Percentiles rank a stretch among this genome's conserved stretches.
These are phyloP conservation scores for Amphimedon queenslandica DNA, from an alignment of 37 sponge, comb jelly and placozoan species.

Conservation along the genomic window DNA sequence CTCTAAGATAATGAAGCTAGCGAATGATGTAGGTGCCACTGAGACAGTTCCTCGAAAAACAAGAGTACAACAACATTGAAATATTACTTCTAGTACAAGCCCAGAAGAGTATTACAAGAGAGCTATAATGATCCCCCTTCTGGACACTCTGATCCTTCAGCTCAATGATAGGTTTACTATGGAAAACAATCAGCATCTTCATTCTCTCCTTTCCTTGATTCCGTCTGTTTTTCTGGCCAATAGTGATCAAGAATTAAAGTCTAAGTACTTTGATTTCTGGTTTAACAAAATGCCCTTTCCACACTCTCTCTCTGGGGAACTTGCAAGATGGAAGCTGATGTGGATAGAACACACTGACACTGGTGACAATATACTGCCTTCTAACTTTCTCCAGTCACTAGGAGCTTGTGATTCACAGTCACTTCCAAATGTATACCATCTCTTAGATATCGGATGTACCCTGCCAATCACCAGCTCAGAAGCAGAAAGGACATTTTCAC, in stretches of 20 bases:
- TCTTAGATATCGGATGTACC: too few relatives aligned
- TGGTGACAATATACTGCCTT: too few relatives aligned
- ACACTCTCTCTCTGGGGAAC: too few relatives aligned
- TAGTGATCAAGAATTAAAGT: neutral
- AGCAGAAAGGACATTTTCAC: too few relatives aligned
- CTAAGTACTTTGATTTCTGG: too few relatives aligned
- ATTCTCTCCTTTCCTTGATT: conserved; percentile 18
- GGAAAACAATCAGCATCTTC: conserved; percentile 10
- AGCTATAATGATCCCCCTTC: conserved; percentile 29
- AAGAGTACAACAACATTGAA: conserved; percentile 27
- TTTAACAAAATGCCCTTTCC: too few relatives aligned
- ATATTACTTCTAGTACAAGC: conserved; percentile 23
- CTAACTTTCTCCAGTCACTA: too few relatives aligned
- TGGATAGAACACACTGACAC: too few relatives aligned
- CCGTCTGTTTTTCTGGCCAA: conserved; percentile 9
- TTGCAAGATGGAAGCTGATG: too few relatives aligned
- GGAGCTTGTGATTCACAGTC: too few relatives aligned
- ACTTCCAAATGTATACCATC: too few relatives aligned
- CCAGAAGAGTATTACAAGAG: conserved; percentile 44
- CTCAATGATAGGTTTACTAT: conserved; percentile 15
- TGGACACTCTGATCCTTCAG: conserved; percentile 38
- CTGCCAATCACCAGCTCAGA: too few relatives aligned
- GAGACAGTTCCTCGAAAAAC: conserved; percentile 37
- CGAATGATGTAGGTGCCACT: conserved; percentile 13
- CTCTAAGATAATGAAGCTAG: conserved; percentile 18